Base-by-base conservation (phyloP, 2,797 vertebrate genomes). In the Poecilia picta region DNA sequence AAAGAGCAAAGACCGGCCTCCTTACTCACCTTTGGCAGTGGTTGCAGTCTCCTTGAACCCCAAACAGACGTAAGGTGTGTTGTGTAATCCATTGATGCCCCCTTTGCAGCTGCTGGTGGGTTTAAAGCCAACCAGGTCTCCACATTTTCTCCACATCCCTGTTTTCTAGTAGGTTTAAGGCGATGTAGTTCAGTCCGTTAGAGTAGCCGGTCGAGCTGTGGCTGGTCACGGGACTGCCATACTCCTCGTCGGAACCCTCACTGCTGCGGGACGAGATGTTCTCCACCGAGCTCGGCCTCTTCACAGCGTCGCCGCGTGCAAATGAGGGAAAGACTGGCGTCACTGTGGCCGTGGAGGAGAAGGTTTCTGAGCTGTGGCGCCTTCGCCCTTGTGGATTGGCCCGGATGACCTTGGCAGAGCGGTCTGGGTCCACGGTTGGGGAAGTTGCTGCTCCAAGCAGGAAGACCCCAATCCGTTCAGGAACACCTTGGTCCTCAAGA, bases 291-390 rank as follows among this genome's bases (percentile, higher is more conserved):
- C 97, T 96, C 89, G 97, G 95, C 87, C 94, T 85, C 90, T 94
- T 92, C 79, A 93, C 87, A 0, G 57, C 5, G 1, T 90, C 85
- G 55, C 94, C 94, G 46, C 94, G 95, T 85, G 96, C 93, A 75
- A 95, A 96, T 59, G 97, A 97, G 33, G 96, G 96, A 5, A 96
- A 95, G 77, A 97, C 97, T 0, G 97, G 96, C 1, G 92, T 95
- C 28, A 97, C 96, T 0, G 97, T 94, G 66, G 96, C 93, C 0
- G 95, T 93, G 68, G 97, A 97, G 73, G 97, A 97, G 93, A 98
- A 98, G 0, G 97, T 99, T 91, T 97, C 97, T 0, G 97, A 97
- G 83, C 95, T 98, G 95, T 97, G 97, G 79, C 97, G 94, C 88
- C 98, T 95, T 20, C 97, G 95, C 76, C 96, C 97, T 84, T 96